Conservation (phyloP, 2,113 vertebrate species). For the Paradoxurus hermaphroditus region DNA sequence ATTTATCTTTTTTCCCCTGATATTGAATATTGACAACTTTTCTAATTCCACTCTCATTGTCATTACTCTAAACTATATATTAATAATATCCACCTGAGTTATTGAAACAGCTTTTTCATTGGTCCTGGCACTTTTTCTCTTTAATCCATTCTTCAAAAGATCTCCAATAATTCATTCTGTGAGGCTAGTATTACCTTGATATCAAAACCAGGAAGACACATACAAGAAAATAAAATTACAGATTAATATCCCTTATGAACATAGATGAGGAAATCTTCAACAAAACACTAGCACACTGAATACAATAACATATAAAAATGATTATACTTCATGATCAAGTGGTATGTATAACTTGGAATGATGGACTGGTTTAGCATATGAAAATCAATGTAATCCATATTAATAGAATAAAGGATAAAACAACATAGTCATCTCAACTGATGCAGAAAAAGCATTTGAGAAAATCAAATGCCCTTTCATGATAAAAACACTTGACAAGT, state of each 20-base stretch:
- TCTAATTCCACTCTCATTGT: neutral
- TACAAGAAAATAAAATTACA: neutral
- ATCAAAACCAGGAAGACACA: neutral
- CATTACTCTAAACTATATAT: neutral
- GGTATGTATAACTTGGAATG: neutral
- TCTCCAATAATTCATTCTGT: neutral
- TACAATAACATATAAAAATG: neutral
- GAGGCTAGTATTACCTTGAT: neutral
- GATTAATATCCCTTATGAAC: neutral
- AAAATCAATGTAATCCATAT: neutral
- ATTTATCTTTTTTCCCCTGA: neutral
- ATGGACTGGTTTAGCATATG: neutral
- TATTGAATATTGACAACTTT: neutral
- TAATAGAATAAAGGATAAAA: neutral
- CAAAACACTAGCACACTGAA: neutral
- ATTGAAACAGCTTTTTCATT: neutral
- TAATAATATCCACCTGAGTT: neutral
- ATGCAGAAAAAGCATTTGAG: neutral
- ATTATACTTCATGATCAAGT: neutral
- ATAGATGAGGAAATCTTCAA: neutral
- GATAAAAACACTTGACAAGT: neutral
- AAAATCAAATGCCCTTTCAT: neutral
- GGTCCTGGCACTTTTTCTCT: neutral
- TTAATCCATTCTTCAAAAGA: neutral
- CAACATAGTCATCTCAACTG: neutral